Evolutionary conservation across 2,888 invertebrate species (phyloP).

Genomic region (Epinotia ramella): DNA sequence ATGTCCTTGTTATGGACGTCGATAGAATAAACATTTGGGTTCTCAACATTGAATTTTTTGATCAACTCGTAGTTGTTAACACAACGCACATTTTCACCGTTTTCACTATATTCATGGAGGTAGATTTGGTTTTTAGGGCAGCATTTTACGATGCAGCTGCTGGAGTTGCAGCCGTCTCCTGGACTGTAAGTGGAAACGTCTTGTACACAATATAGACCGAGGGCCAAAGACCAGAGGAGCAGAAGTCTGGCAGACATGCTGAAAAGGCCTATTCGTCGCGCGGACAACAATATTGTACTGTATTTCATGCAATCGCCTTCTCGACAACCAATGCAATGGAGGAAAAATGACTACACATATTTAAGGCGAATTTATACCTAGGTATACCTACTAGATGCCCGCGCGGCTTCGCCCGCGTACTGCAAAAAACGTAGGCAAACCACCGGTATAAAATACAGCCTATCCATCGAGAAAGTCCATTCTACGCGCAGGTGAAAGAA

Average conservation of each 20-base stretch:
- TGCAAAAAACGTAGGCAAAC: no score
- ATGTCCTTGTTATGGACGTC: slow-evolving; percentile 17
- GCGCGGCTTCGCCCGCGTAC: no score
- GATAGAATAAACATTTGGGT: slow-evolving; percentile 4
- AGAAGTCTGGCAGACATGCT: not conserved
- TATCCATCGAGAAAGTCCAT: no score
- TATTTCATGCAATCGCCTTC: no score
- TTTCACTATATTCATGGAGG: not conserved
- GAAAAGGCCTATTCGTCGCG: not conserved
- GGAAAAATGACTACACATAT: not conserved
- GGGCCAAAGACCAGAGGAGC: not conserved
- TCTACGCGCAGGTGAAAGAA: no score
- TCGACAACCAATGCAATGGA: no score
- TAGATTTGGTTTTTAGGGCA: slow-evolving; percentile 16
- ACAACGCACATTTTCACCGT: not conserved
- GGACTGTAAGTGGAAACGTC: not conserved
- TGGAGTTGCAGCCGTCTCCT: slow-evolving; percentile 1
- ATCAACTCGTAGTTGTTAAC: not conserved
- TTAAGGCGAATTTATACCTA: not conserved
- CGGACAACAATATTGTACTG: not conserved
- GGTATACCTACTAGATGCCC: no score
- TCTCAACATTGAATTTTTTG: not conserved
- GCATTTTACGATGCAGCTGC: slow-evolving; percentile 21
- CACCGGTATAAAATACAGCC: no score
- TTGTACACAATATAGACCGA: slow-evolving; percentile 8